Evolutionary conservation across 2,888 invertebrate genomes (phyloP).

Genomic region (Congeria kusceri): DNA sequence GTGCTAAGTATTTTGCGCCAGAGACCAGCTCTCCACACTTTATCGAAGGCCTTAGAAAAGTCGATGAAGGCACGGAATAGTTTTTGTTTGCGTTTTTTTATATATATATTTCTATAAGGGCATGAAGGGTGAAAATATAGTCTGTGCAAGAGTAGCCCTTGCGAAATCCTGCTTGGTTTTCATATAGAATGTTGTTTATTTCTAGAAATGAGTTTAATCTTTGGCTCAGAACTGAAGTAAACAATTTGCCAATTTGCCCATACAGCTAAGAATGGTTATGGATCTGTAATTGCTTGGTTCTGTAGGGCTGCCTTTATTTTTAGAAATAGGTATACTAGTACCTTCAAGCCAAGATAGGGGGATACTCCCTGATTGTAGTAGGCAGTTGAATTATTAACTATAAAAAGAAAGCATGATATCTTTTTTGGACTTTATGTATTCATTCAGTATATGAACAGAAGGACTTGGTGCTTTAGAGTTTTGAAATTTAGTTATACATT

Average conservation of each 20-base stretch:
- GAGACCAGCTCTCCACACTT: conserved; percentile 5
- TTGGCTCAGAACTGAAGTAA: conserved; percentile 41
- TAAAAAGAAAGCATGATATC: conserved; percentile 22
- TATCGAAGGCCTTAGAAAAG: conserved; percentile 14
- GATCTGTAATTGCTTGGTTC: conserved; percentile 42
- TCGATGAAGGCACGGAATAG: conserved; percentile 10
- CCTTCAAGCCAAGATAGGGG: conserved; percentile 40
- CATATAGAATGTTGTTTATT: conserved; percentile 30
- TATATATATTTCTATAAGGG: conserved; percentile 10
- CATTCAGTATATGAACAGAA: conserved; percentile 44
- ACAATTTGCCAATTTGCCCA: not conserved
- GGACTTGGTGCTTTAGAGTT: conserved; percentile 33
- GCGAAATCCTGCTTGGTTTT: conserved; percentile 50
- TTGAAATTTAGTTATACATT: conserved; percentile 32
- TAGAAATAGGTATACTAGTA: conserved; percentile 36
- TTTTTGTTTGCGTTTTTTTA: not conserved
- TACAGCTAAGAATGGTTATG: conserved; percentile 42
- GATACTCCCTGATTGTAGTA: conserved; percentile 36
- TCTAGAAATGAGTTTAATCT: conserved; percentile 36
- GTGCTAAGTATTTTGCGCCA: conserved; percentile 12
- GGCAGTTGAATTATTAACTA: conserved; percentile 29
- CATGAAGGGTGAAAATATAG: conserved; percentile 13
- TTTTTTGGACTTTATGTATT: conserved; percentile 41
- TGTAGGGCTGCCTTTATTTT: conserved; percentile 22
- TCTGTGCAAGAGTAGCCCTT: conserved; percentile 21